Base-by-base conservation (phyloP, 2,113 vertebrate species). In the Ondatra zibethicus region DNA sequence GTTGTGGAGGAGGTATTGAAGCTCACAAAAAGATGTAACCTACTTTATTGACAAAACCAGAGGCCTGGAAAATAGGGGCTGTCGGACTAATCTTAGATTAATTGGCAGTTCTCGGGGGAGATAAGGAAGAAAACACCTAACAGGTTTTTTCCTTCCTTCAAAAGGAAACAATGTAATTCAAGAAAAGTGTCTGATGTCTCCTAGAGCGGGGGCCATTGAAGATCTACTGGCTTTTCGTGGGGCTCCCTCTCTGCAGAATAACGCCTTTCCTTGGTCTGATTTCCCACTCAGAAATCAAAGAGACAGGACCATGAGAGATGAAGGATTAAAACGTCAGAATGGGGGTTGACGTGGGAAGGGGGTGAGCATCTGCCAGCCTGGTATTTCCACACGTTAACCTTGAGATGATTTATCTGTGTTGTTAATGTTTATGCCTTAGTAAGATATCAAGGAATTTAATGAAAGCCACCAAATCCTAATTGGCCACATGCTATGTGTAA, bases 51-150 rank as follows among this genome's bases (percentile, higher is more conserved):
- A 98, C 52, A 70, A 97, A 98, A 94, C 65, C 93, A 95, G 93
- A 97, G 93, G 88, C 95, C 96, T 97, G 96, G 98, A 98, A 97
- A 98, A 98, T 93, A 95, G 95, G 87, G 94, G 88, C 96, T 97
- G 93, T 92, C 89, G 88, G 82, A 88, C 91, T 97, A 81, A 96
- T 96, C 96, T 97, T 92, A 93, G 96, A 96, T 97, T 96, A 97
- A 97, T 94, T 95, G 89, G 70, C 82, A 85, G 45, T 96, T 63
- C 91, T 96, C 91, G 12, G 80, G 92, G 75, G 89, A 96, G 73
- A 81, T 76, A 81, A 76, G 95, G n/a, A 92, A 94, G 93, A 96
- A 96, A 97, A 94, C 52, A 95, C 91, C 93, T 96, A 95, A 93
- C 61, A 85, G 82, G 92, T 66, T 94, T 93, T 42, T n/a, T n/a